Conservation (phyloP, 2,113 vertebrate genomes). For the Suricata suricatta region DNA sequence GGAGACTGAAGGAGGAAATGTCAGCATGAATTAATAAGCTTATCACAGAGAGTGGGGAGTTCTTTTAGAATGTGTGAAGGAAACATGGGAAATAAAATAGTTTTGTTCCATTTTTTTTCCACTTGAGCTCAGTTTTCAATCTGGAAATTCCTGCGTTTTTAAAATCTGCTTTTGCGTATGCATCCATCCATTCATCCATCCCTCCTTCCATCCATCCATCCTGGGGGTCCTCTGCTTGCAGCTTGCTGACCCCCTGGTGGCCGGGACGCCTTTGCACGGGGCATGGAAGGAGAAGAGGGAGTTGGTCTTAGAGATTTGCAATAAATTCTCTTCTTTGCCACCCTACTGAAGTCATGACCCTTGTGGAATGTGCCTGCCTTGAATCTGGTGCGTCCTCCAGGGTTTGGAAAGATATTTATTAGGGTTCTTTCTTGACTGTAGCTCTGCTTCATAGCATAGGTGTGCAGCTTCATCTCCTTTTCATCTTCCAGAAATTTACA, state of each 20-base stretch:
- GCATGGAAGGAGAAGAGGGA: not conserved
- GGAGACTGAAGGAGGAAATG: conserved; percentile 35
- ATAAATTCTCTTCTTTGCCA: not conserved
- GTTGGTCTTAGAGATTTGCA: not conserved
- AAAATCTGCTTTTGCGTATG: not conserved
- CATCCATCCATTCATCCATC: too few relatives aligned
- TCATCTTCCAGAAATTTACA: not conserved
- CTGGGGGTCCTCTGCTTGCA: not conserved
- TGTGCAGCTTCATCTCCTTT: not conserved
- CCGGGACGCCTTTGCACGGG: not conserved
- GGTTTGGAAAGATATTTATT: not conserved
- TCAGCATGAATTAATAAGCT: conserved; percentile 48
- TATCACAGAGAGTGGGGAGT: not conserved
- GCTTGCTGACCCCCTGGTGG: not conserved
- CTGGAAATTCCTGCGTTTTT: not conserved
- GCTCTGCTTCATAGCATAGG: not conserved
- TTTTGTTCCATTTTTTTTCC: not conserved
- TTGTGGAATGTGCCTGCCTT: not conserved
- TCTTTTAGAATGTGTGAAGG: not conserved
- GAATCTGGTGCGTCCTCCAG: not conserved
- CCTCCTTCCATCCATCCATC: not conserved
- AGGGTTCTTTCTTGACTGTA: not conserved
- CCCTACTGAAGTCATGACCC: not conserved
- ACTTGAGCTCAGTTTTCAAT: not conserved
- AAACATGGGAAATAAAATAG: not conserved